Percentiles rank a stretch among this genome's conserved stretches.
Conservation (phyloP, 2,888 invertebrate species). For the Leptinotarsa haldemani region DNA sequence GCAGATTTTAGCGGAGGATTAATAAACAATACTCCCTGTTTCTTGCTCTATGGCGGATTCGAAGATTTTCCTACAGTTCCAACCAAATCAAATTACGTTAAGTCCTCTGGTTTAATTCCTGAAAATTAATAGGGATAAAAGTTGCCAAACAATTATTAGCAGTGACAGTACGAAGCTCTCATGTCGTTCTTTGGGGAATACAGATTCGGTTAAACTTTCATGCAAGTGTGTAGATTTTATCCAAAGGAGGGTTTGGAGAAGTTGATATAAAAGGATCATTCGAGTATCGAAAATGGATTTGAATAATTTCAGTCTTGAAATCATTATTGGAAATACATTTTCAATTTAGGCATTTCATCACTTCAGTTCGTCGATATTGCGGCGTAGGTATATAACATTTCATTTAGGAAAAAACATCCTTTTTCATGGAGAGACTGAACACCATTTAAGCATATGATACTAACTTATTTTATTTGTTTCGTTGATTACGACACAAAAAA, state of each 20-base stretch:
- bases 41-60: conserved; percentile 44
- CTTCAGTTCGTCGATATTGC: too few relatives aligned
- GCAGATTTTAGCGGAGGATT: conserved; percentile 51
- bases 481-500: too few relatives aligned
- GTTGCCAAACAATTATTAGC: conserved; percentile 46
- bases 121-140: conserved; percentile 50
- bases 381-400: too few relatives aligned
- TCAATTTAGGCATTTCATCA: too few relatives aligned
- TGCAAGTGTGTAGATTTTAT: not conserved
- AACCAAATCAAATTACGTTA: conserved; percentile 47
- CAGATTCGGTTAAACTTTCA: conserved; percentile 11
- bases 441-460: too few relatives aligned
- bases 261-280: not conserved
- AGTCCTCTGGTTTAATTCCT: conserved; percentile 43
- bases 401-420: too few relatives aligned
- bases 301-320: not conserved
- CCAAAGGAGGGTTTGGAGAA: not conserved
- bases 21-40: conserved; percentile 51
- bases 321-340: not conserved
- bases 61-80: conserved; percentile 45
- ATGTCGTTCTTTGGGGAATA: conserved; percentile 21
- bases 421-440: too few relatives aligned
- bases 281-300: too few relatives aligned
- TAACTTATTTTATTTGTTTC: too few relatives aligned
- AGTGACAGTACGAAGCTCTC: conserved; percentile 22